Percentiles rank a stretch among this genome's conserved stretches.
Conservation (phyloP, 2,797 vertebrate genomes). For the Eulemur mongoz region DNA sequence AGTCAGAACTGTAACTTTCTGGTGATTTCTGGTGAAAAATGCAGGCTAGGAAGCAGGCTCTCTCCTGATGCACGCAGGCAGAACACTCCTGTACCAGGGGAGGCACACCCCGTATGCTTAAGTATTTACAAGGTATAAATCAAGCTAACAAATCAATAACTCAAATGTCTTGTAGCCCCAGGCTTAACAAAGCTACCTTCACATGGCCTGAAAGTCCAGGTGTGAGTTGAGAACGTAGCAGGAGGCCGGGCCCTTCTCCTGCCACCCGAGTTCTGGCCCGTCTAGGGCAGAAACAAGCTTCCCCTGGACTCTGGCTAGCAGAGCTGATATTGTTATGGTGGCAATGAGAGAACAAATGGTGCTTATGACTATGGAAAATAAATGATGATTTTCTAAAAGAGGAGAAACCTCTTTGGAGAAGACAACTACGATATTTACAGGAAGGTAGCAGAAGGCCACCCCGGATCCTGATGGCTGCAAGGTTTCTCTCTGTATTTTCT, state of each 20-base stretch:
- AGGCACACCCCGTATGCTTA: background rate
- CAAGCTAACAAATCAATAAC: background rate
- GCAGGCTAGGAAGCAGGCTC: background rate
- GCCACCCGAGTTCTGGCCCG: background rate
- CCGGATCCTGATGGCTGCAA: rapidly evolving
- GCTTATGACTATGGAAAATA: background rate
- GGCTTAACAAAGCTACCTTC: background rate
- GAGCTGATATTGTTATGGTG: background rate
- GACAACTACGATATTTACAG: too few species aligned
- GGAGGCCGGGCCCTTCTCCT: too few species aligned
- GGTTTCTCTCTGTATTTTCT: background rate
- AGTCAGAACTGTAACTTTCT: background rate
- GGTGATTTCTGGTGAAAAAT: background rate
- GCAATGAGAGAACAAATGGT: background rate
- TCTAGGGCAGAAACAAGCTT: background rate
- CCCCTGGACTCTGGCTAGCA: background rate
- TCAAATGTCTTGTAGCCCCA: background rate
- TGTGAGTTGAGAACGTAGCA: background rate
- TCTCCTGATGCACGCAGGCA: background rate
- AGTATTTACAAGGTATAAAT: background rate
- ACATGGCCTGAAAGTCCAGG: background rate
- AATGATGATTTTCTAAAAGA: background rate
- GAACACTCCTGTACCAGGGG: rapidly evolving
- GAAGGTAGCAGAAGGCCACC: too few species aligned
- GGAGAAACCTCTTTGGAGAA: background rate